Percentiles rank a stretch among this genome's conserved stretches.
These are phyloP conservation scores for Delia radicum DNA, from an alignment of 1,140 invertebrate genomes.

Conservation along the genomic window DNA sequence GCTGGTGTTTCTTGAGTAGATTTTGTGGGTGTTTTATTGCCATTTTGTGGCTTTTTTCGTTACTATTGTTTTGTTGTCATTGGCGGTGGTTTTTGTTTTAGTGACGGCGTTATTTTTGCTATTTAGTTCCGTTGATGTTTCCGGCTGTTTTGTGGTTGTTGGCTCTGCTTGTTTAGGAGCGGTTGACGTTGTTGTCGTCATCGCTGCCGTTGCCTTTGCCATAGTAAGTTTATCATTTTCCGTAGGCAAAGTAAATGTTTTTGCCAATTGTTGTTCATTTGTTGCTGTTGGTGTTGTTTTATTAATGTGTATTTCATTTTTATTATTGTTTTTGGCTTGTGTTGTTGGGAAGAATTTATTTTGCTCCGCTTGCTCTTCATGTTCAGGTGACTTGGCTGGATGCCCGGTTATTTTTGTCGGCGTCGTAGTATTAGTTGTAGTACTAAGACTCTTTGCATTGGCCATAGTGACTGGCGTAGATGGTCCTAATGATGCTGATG, in stretches of 20 bases:
- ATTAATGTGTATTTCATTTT: conserved; percentile 33
- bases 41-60: neutral
- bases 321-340: conserved; percentile 29
- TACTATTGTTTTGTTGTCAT: neutral
- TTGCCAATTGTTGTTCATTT: conserved; percentile 20
- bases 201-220: conserved; percentile 27
- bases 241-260: conserved; percentile 14
- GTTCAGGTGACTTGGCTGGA: conserved; percentile 55
- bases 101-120: neutral
- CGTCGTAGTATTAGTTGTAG: conserved; percentile 30
- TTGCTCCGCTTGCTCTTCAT: conserved; percentile 34
- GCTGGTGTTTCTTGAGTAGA: no score
- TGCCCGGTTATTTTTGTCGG: conserved; percentile 43
- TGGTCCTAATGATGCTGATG: neutral
- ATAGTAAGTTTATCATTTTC: conserved; percentile 38
- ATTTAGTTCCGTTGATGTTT: neutral
- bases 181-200: conserved; percentile 16
- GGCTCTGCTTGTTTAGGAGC: conserved; percentile 22
- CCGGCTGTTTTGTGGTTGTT: conserved; percentile 36
- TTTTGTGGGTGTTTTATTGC: neutral
- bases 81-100: neutral
- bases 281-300: conserved; percentile 29
- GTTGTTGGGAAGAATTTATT: conserved; percentile 18
- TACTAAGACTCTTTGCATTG: conserved; percentile 26
- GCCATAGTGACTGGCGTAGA: neutral